These are phyloP conservation scores for Rana temporaria DNA, from an alignment of 2,113 vertebrate genomes.

Conservation along the genomic window DNA sequence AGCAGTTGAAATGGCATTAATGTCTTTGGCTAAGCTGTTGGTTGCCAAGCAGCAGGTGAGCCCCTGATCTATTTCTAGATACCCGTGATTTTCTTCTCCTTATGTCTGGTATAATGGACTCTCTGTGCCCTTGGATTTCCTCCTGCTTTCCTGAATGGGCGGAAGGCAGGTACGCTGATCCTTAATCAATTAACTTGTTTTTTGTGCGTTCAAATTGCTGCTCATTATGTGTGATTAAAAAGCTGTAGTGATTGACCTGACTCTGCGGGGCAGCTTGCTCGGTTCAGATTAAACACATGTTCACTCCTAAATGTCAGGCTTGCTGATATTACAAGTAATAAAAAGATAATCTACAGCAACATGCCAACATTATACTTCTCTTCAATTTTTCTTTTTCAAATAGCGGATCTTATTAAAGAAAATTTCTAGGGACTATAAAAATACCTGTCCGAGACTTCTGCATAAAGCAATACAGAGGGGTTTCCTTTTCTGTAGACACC, in stretches of 20 bases:
- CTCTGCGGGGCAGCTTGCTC: neutral
- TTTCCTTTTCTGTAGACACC: neutral
- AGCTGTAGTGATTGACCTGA: neutral
- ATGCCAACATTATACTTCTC: neutral
- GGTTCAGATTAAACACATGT: neutral
- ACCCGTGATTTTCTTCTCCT: no score
- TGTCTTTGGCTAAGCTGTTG: neutral
- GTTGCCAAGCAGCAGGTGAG: neutral
- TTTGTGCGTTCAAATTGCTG: neutral
- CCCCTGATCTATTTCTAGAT: no score
- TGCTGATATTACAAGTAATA: neutral
- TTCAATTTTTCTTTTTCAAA: no score
- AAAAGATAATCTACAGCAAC: neutral
- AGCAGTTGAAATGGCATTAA: neutral
- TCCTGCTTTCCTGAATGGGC: neutral
- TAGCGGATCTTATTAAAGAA: no score
- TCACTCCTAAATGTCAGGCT: neutral
- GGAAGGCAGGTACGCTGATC: neutral
- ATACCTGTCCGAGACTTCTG: no score
- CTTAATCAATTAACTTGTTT: slow-evolving; percentile 7
- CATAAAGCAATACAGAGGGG: neutral
- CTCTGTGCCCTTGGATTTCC: neutral
- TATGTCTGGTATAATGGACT: neutral
- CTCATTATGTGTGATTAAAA: slow-evolving; percentile 19
- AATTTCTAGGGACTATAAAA: no score